Percentiles rank a stretch among this genome's conserved stretches.
These are phyloP conservation scores for Zaprionus inermis DNA, from an alignment of 1,140 invertebrate species.

Conservation along the genomic window DNA sequence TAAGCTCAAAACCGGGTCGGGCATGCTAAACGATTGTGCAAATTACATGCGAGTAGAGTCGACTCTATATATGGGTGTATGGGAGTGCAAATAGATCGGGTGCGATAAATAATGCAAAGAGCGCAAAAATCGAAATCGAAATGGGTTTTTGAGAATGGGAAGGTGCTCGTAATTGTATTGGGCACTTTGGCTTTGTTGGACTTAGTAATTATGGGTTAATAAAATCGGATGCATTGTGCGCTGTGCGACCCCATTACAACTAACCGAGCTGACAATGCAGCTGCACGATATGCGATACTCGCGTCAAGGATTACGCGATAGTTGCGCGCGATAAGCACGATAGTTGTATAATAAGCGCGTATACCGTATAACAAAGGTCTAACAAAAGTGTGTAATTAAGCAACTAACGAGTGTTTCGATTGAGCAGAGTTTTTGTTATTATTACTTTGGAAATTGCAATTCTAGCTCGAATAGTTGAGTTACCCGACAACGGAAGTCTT, in stretches of 20 bases:
- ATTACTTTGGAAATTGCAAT: too few species aligned
- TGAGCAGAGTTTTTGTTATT: background rate
- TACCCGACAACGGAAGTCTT: background rate
- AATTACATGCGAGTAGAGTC: slow-evolving; percentile 45
- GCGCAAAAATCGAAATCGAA: slow-evolving; percentile 27
- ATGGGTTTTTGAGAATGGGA: slow-evolving; percentile 9
- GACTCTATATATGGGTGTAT: background rate
- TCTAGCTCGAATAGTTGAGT: background rate
- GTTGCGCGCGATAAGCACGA: too few species aligned
- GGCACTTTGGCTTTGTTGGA: slow-evolving; percentile 31
- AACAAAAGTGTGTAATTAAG: background rate
- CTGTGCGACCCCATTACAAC: slow-evolving; percentile 14
- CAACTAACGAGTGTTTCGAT: background rate
- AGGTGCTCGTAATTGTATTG: slow-evolving; percentile 55
- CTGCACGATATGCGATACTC: background rate
- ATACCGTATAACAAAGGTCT: too few species aligned
- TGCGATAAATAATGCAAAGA: slow-evolving; percentile 73
- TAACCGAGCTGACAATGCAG: background rate
- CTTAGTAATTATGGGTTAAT: slow-evolving; percentile 45
- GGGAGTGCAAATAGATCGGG: slow-evolving; percentile 54
- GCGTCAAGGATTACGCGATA: background rate
- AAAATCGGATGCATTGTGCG: slow-evolving; percentile 23
- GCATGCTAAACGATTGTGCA: slow-evolving; percentile 52
- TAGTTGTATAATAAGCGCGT: too few species aligned
- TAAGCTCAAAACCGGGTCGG: slow-evolving; percentile 32